Percentiles rank a stretch among this genome's conserved stretches.
Evolutionary conservation across 2,888 invertebrate species (phyloP).

Genomic region (Myopa testacea): DNA sequence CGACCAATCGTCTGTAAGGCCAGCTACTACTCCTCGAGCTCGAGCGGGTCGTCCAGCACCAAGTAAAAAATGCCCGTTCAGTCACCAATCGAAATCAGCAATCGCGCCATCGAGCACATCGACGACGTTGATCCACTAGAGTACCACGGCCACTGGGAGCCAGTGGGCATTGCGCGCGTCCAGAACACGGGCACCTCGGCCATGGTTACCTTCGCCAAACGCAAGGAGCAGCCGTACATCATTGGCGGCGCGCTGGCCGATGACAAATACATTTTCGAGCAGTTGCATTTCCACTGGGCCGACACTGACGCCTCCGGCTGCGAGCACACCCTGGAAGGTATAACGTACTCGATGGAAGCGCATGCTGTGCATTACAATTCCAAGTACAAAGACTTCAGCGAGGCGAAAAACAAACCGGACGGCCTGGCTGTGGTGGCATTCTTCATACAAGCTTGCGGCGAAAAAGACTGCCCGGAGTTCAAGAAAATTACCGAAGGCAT

Average conservation of each 20-base stretch:
- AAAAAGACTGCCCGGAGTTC: conserved; percentile 73
- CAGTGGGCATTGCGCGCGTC: conserved; percentile 66
- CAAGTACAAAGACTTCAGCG: conserved; percentile 75
- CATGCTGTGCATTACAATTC: conserved; percentile 84
- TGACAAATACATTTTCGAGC: conserved; percentile 78
- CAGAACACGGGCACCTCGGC: conserved; percentile 68
- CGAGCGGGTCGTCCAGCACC: conserved; percentile 11
- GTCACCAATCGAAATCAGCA: conserved; percentile 68
- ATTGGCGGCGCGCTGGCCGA: conserved; percentile 75
- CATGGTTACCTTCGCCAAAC: conserved; percentile 75
- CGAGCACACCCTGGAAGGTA: conserved; percentile 82
- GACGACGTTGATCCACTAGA: conserved; percentile 68
- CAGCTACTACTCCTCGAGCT: conserved; percentile 18
- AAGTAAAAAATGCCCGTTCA: conserved; percentile 64
- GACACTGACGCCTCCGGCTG: conserved; percentile 81
- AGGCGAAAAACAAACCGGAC: conserved; percentile 76
- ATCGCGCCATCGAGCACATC: conserved; percentile 66
- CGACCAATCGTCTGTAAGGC: conserved; percentile 32
- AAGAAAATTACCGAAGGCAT: conserved; percentile 72
- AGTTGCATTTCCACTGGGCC: conserved; percentile 87
- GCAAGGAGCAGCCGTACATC: conserved; percentile 72
- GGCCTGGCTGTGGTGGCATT: conserved; percentile 80
- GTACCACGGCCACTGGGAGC: conserved; percentile 68
- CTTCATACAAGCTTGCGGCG: conserved; percentile 73
- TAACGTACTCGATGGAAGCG: conserved; percentile 80